Conservation (phyloP, 2,113 vertebrate genomes). For the Alces alces region DNA sequence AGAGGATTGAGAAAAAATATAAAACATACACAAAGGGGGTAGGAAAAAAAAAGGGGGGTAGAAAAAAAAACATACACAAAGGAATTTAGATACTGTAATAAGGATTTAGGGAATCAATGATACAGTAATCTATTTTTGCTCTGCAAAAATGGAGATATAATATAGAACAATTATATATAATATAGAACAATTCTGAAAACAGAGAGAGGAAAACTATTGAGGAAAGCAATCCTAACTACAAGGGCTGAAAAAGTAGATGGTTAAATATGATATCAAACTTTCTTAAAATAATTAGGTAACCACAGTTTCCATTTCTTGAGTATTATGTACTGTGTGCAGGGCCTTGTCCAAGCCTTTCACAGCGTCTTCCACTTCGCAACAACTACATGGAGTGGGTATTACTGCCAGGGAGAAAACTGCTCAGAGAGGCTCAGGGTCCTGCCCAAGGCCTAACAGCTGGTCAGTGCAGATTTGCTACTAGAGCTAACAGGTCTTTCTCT, state of each 20-base stretch:
- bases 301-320: not conserved
- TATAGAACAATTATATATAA: slow-evolving; percentile 1
- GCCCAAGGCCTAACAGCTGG: not conserved
- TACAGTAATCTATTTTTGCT: not conserved
- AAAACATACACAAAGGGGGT: not conserved
- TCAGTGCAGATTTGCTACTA: not conserved
- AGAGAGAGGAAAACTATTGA: not conserved
- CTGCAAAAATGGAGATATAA: not conserved
- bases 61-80: not conserved
- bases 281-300: not conserved
- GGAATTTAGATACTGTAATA: not conserved
- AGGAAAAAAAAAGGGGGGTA: not conserved
- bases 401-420: not conserved
- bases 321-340: not conserved
- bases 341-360: not conserved
- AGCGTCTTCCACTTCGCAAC: not conserved
- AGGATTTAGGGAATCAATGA: not conserved
- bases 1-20: not conserved
- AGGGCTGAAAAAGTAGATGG: not conserved
- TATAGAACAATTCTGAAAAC: slow-evolving; percentile 12
- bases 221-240: not conserved
- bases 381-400: not conserved
- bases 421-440: not conserved
- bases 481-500: not conserved
- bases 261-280: not conserved